These are phyloP conservation scores for Scaptomyza caliginosa DNA, from an alignment of 2,888 invertebrate species.

Conservation along the genomic window DNA sequence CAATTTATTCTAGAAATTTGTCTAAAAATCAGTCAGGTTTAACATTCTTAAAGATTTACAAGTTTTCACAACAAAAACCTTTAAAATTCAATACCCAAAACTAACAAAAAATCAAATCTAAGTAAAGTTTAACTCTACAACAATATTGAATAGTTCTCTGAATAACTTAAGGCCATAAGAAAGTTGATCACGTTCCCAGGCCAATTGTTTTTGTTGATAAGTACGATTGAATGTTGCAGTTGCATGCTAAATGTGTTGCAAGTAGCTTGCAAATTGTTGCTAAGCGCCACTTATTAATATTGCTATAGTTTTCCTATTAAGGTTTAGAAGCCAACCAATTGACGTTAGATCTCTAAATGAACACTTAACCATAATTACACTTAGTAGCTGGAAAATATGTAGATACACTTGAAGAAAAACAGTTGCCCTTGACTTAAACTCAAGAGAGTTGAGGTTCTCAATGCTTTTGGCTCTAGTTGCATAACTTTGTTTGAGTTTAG, in stretches of 20 bases:
- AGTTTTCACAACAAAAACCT: no score
- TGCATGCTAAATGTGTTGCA: constrained; percentile 17
- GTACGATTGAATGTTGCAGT: constrained; percentile 5
- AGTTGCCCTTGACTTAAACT: no score
- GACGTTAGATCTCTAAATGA: constrained; percentile 12
- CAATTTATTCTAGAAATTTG: no score
- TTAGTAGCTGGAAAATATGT: not conserved
- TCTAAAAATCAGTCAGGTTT: no score
- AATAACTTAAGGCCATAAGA: not conserved
- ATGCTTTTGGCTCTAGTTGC: no score
- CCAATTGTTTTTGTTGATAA: constrained; percentile 17
- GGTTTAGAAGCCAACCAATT: constrained; percentile 12
- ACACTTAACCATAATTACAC: constrained; percentile 1
- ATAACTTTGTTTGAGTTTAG: no score
- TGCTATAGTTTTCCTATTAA: not conserved
- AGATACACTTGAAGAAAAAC: constrained; percentile 3
- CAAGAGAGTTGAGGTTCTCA: no score
- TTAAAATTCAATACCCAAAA: no score
- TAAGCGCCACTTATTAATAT: constrained; percentile 28
- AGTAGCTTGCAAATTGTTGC: constrained; percentile 22
- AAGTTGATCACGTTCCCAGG: constrained; percentile 8
- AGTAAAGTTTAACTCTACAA: no score
- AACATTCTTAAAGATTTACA: no score
- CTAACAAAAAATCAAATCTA: no score
- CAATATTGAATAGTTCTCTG: no score